Evolutionary conservation across 2,113 vertebrate species (phyloP).

Genomic region (Pangasianodon gigas): DNA sequence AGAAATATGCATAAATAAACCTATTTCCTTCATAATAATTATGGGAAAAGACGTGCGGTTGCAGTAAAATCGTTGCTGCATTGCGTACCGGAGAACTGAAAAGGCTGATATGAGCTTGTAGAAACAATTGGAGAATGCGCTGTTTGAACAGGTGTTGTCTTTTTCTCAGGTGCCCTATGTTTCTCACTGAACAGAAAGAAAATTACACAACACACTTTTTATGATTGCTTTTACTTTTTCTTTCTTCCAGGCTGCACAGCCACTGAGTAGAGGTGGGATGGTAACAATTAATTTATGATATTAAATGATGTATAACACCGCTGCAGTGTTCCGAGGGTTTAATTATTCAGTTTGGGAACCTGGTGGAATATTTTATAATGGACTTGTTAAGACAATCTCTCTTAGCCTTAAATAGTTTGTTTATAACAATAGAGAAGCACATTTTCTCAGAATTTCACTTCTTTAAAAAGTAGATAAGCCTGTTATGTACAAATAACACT

Average conservation of each 20-base stretch:
- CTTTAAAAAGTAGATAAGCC: neutral
- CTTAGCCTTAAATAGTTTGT: neutral
- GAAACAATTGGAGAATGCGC: neutral
- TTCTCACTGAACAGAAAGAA: constrained; percentile 2
- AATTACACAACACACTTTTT: neutral
- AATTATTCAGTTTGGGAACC: neutral
- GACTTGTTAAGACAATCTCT: neutral
- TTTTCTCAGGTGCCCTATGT: neutral
- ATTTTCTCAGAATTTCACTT: neutral
- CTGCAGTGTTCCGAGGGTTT: neutral
- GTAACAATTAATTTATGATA: neutral
- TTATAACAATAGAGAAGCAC: neutral
- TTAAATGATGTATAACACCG: neutral
- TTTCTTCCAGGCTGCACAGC: neutral
- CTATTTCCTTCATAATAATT: neutral
- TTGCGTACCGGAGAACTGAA: neutral
- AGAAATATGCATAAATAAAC: neutral
- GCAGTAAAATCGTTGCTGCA: neutral
- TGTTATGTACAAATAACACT: neutral
- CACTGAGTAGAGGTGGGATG: neutral
- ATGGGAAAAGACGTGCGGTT: neutral
- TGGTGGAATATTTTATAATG: constrained; percentile 1
- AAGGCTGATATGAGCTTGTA: neutral
- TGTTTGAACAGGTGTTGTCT: neutral
- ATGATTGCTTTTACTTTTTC: neutral